These are phyloP conservation scores for Arnoldichthys spilopterus DNA, from an alignment of 2,797 vertebrate species.

Conservation along the genomic window DNA sequence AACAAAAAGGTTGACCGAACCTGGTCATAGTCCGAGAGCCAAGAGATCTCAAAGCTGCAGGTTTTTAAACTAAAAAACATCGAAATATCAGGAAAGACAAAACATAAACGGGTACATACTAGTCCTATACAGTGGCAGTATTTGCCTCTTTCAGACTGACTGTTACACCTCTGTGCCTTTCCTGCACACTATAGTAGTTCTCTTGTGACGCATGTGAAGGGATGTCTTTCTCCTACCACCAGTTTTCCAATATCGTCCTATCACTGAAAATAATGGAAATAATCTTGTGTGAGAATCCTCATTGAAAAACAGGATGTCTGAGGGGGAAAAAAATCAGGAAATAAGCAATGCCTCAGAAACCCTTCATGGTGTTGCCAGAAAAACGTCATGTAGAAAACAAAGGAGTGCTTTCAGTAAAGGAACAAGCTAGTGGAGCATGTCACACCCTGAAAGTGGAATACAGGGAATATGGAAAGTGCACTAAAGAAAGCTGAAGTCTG, in stretches of 20 bases:
- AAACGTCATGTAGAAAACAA: constrained; percentile 40
- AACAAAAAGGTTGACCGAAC: no score
- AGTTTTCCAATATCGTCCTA: not conserved
- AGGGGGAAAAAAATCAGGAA: constrained; percentile 3
- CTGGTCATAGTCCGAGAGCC: no score
- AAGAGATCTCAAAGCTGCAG: no score
- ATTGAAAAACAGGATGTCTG: not conserved
- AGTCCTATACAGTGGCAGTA: no score
- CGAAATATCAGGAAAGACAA: no score
- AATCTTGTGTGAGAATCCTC: not conserved
- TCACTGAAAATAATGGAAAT: not conserved
- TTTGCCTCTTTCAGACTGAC: no score
- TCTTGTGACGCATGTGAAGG: not conserved
- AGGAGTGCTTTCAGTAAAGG: constrained; percentile 41
- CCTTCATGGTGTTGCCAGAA: constrained; percentile 14
- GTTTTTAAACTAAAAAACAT: no score
- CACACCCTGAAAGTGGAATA: not conserved
- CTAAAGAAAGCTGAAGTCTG: not conserved
- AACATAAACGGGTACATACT: no score
- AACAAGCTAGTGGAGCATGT: constrained; percentile 12
- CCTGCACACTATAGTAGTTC: not conserved
- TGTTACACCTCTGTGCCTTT: not conserved
- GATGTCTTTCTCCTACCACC: not conserved
- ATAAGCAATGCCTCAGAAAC: not conserved
- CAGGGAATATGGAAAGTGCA: not conserved